phyloP scores from a whole-genome alignment of 2,888 invertebrate species.

The Scotopteryx bipunctaria region DNA sequence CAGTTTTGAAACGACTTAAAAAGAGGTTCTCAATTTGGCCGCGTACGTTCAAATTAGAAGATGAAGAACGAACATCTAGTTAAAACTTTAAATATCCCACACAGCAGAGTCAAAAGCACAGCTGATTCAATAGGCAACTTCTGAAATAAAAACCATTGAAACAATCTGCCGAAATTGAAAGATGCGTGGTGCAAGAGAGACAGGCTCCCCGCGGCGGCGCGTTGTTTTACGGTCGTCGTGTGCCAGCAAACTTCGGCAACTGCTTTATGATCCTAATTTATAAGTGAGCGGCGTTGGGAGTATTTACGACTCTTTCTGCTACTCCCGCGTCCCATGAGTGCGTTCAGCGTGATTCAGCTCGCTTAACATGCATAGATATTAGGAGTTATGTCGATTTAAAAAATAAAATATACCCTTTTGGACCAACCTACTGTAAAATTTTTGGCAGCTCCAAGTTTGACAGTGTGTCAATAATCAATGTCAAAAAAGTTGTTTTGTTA shows the following conservation, averaged over 20 bases:
- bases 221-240: constrained; percentile 80
- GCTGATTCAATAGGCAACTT: too few relatives aligned
- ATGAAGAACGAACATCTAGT: too few relatives aligned
- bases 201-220: constrained; percentile 64
- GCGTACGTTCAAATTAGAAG: too few relatives aligned
- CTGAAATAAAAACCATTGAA: constrained; percentile 38
- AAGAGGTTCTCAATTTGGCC: too few relatives aligned
- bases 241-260: constrained; percentile 80
- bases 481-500: too few relatives aligned
- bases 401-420: background rate
- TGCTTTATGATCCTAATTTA: constrained; percentile 84
- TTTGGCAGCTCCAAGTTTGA: too few relatives aligned
- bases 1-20: too few relatives aligned
- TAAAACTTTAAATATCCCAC: too few relatives aligned
- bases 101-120: too few relatives aligned
- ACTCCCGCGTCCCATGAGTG: constrained; percentile 76
- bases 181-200: constrained; percentile 60
- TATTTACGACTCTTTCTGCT: constrained; percentile 78
- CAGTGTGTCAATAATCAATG: too few relatives aligned
- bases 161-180: constrained; percentile 65
- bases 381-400: constrained; percentile 9
- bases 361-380: constrained; percentile 31
- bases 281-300: constrained; percentile 79
- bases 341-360: constrained; percentile 52
- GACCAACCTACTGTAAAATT: too few relatives aligned